These are phyloP conservation scores for Bilobella aurantiaca DNA, from an alignment of 1,140 invertebrate genomes.

Conservation along the genomic window DNA sequence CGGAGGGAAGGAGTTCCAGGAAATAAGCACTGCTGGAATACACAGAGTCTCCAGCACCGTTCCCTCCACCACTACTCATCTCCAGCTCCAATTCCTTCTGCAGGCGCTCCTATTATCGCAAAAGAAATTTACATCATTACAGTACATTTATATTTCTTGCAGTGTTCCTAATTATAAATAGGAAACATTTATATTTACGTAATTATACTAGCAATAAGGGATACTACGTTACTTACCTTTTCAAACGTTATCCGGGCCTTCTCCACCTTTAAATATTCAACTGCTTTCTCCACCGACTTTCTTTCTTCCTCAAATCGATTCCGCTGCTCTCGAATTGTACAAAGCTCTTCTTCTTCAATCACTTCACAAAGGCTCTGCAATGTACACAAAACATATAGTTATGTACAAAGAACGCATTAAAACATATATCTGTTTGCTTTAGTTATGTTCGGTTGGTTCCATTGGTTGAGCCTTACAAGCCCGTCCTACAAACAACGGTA, in stretches of 20 bases:
- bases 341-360: constrained; percentile 22
- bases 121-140: too few species aligned
- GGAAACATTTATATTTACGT: background rate
- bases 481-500: too few species aligned
- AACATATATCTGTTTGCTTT: too few species aligned
- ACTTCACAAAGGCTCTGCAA: constrained; percentile 16
- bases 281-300: constrained; percentile 11
- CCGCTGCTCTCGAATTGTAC: constrained; percentile 10
- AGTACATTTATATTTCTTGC: too few species aligned
- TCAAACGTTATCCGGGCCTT: constrained; percentile 12
- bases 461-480: too few species aligned
- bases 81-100: constrained; percentile 15
- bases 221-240: constrained; percentile 13
- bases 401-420: too few species aligned
- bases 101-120: constrained; percentile 20
- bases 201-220: background rate
- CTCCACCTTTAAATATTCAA: constrained; percentile 1
- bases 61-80: background rate
- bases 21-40: constrained; percentile 24
- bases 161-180: too few species aligned
- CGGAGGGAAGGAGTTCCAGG: constrained; percentile 30
- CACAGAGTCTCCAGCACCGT: background rate
- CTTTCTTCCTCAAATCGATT: constrained; percentile 14
- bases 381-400: too few species aligned
- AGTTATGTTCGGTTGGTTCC: too few species aligned